Evolutionary conservation across 1,140 invertebrate species (phyloP).

Genomic region (Archegozetes longisetosus): DNA sequence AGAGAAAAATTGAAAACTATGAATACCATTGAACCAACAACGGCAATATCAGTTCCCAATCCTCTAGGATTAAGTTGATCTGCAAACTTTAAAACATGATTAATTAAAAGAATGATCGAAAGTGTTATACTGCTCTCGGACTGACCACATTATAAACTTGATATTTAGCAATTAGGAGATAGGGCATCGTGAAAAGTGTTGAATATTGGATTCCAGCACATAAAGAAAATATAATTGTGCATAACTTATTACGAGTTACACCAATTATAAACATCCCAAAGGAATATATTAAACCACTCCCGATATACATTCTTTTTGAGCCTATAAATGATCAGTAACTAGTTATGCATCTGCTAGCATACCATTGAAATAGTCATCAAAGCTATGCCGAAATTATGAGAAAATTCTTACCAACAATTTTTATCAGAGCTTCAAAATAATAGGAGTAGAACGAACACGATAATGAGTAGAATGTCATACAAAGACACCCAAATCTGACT

Average conservation of each 20-base stretch:
- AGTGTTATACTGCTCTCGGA: too few species aligned
- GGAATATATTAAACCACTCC: slow-evolving; percentile 74
- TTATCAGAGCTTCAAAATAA: slow-evolving; percentile 69
- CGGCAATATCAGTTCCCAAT: slow-evolving; percentile 78
- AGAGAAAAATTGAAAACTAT: too few species aligned
- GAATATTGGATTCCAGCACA: slow-evolving; percentile 91
- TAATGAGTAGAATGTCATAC: slow-evolving; percentile 88
- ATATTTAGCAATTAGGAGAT: slow-evolving; percentile 78
- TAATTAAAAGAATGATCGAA: slow-evolving; percentile 25
- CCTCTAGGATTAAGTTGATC: slow-evolving; percentile 41
- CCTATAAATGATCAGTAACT: slow-evolving; percentile 33
- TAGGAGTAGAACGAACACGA: slow-evolving; percentile 84
- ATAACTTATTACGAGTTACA: slow-evolving; percentile 48
- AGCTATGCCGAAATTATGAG: too few species aligned
- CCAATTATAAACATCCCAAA: slow-evolving; percentile 78
- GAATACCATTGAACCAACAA: slow-evolving; percentile 88
- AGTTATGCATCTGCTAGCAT: too few species aligned
- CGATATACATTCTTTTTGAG: slow-evolving; percentile 68
- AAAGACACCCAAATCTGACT: slow-evolving; percentile 84
- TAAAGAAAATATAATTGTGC: slow-evolving; percentile 75
- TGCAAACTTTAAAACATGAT: not conserved
- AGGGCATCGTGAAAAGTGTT: slow-evolving; percentile 92
- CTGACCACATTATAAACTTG: slow-evolving; percentile 71
- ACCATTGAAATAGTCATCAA: too few species aligned
- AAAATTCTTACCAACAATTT: slow-evolving; percentile 48